Base-by-base conservation (phyloP, 1,140 invertebrate genomes). In the Leptinotarsa texana region DNA sequence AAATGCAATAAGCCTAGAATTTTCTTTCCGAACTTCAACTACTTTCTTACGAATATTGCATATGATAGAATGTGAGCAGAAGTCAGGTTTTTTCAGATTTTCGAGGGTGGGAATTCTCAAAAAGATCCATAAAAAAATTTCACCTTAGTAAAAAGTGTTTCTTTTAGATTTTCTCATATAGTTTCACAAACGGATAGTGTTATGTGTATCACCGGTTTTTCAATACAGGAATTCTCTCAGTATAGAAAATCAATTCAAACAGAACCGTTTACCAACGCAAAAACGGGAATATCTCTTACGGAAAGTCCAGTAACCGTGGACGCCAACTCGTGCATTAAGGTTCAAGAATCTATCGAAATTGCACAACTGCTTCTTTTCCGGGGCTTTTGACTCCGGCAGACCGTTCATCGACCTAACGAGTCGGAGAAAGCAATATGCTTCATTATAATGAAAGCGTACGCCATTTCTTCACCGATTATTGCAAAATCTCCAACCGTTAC, bases 401-500 rank as follows among this genome's bases (percentile, higher is more conserved):
- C 42, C 71, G 71, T 73, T 73, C 71, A 73, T 73, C 71, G 71
- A 73, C 71, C 71, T 70, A 48, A 47, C 33, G 69, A 18, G 42
- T 48, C 24, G 71, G 71, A 73, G 71, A 73, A 73, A 73, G 71
- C 71, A 73, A 63, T 65, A 48, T 33, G 63, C 67, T 22, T 70
- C 69, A 57, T 70, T 70, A 70, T 70, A 65, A 65, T 27, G 71
- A 73, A 73, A 73, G 71, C 47, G 42, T 65, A 73, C 63, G 71
- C 71, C 68, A 73, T 73, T 73, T 73, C 71, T 73, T 73, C 71
- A 73, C 71, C 69, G 71, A 62, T 73, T 51, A 61, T 73, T 73
- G 71, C 71, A 73, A 73, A 73, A 73, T 49, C 42, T 18, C 15
- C 47, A 33, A 62, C 48, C 57, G 57, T 71, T 71, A 71, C 49